phyloP scores from a whole-genome alignment of 2,888 invertebrate genomes.

The Linnaemya vulpina region DNA sequence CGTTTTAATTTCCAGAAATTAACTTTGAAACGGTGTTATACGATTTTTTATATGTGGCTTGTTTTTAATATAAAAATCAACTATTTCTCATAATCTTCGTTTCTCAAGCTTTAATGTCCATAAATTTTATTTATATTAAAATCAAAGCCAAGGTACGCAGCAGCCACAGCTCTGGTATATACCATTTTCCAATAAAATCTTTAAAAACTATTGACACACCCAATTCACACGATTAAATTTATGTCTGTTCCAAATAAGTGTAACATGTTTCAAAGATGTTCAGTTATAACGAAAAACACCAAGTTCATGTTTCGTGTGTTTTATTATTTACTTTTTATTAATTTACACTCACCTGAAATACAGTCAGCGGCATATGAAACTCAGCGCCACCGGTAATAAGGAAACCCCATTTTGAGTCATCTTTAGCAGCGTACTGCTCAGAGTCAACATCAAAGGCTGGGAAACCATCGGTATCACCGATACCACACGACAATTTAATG shows the following conservation, averaged over 20 bases:
- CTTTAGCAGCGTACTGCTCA: constrained; percentile 80
- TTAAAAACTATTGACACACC: no score
- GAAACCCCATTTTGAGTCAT: constrained; percentile 83
- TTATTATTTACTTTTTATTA: background rate
- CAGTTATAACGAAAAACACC: background rate
- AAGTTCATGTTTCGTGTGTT: background rate
- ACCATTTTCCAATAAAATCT: no score
- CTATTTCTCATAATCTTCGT: background rate
- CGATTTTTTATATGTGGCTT: background rate
- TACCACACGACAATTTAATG: constrained; percentile 81
- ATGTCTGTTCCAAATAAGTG: no score
- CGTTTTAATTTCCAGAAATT: no score
- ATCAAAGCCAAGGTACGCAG: no score
- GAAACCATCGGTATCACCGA: constrained; percentile 82
- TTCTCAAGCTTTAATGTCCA: no score
- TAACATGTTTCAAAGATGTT: no score
- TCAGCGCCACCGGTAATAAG: constrained; percentile 83
- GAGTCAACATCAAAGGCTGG: constrained; percentile 82
- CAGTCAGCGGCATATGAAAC: constrained; percentile 83
- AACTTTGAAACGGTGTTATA: no score
- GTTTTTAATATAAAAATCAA: background rate
- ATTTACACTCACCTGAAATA: constrained; percentile 81
- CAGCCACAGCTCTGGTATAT: no score
- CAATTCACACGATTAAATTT: no score
- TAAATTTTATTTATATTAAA: no score